Percentiles rank a stretch among this genome's conserved stretches.
Conservation (phyloP, 2,888 invertebrate species). For the Andricus curvator region DNA sequence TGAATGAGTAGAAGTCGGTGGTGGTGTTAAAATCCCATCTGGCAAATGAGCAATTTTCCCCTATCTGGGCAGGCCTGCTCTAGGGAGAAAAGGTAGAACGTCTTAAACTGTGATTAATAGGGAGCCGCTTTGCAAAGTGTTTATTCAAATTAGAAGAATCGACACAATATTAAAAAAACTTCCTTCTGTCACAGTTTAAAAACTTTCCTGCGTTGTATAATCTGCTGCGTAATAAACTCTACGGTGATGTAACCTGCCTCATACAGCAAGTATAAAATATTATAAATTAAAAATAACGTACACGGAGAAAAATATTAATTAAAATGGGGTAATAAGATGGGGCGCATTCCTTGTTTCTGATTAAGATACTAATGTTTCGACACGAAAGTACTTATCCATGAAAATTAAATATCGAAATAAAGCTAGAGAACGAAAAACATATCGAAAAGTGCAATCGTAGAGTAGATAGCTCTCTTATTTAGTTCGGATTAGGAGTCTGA, state of each 20-base stretch:
- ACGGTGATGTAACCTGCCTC: not conserved
- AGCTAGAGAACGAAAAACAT: conserved; percentile 50
- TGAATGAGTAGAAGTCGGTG: no score
- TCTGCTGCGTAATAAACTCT: not conserved
- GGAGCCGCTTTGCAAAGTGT: no score
- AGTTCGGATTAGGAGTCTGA: conserved; percentile 53
- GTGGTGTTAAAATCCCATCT: no score
- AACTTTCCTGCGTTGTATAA: no score
- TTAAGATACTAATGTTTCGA: not conserved
- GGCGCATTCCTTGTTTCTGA: conserved; percentile 2
- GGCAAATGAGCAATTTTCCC: no score
- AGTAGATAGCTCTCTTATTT: conserved; percentile 43
- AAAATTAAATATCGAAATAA: conserved; percentile 24
- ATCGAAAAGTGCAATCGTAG: conserved; percentile 63
- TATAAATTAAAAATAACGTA: not conserved
- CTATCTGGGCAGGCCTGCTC: no score
- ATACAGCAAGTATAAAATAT: not conserved
- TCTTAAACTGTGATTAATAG: no score
- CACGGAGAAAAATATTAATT: not conserved
- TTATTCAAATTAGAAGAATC: no score
- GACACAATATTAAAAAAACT: no score
- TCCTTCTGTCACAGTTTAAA: no score
- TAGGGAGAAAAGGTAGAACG: no score
- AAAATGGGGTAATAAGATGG: not conserved
- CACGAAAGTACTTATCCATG: conserved; percentile 21